Base-by-base conservation (phyloP, 2,888 invertebrate genomes). In the Sturmia bella region DNA sequence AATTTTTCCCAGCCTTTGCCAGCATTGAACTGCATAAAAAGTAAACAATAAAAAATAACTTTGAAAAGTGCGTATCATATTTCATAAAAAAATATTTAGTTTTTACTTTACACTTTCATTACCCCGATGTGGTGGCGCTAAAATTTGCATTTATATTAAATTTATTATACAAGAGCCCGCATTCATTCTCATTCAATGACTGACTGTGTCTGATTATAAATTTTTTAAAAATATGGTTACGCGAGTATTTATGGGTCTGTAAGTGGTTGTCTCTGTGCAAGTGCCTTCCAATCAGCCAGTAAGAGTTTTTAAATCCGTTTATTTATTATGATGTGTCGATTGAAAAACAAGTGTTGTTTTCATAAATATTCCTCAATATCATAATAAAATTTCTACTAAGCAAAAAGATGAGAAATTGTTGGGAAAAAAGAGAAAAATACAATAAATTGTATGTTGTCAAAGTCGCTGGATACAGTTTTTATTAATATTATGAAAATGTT, bases 131-230 rank as follows among this genome's bases (percentile, higher is more conserved):
- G 72, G 66, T 78, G 66, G 52, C 59, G 54, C 64, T 63, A 41
- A 66, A 82, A 82, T 82, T 82, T 82, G 82, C 82, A 82, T 82
- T 82, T 82, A 82, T 78, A 82, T 82, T 82, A 82, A 82, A 82
- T 82, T 82, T 82, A 66, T 74, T 70, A 74, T 70, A 81, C 68
- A 57, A 72, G 17, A 78, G 59, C 64, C 19, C 52, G 43, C 61
- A 17, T 43, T 61, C 43, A 52, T 43, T 50, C 3, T 37, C 52
- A 52, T 59, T 37, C 57, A 78, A 59, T 66, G 41, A 59, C 54
- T 56, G 54, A 54, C 64, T 66, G 24, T 43, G 72, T 43, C 54
- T 72, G 69, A 76, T 57, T 78, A 66, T 66, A 48, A 57, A 56
- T 66, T 64, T 43, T n/a, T 48, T 48, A 21, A 37, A 32, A 50